Base-by-base conservation (phyloP, 2,797 vertebrate genomes). In the Denticeps clupeoides region DNA sequence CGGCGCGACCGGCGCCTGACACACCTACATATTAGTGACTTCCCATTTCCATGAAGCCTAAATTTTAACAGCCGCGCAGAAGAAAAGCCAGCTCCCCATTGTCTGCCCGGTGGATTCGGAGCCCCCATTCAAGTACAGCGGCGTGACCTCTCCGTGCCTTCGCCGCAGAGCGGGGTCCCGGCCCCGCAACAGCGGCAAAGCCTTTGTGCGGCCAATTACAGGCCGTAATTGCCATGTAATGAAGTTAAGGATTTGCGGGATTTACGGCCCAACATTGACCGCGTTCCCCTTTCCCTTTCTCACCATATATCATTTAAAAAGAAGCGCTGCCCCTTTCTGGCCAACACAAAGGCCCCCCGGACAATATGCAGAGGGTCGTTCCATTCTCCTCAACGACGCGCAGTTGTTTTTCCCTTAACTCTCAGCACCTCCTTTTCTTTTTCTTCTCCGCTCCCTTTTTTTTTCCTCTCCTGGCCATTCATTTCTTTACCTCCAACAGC, bases 191-290 rank as follows among this genome's bases (percentile, higher is more conserved):
- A 25, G 54, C 26, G 47, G 51, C 52, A 32, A 72, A 70, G 72
- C 72, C 71, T 77, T 75, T 67, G 59, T 81, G 77, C 70, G 69
- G 70, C 71, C 81, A 81, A 77, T 82, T 73, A 77, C 59, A 54
- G 78, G 65, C 68, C 70, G 72, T 78, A 82, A 85, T 80, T 74
- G 78, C 80, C 81, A 68, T 76, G 81, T 80, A 81, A 84, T 77
- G 83, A 82, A 82, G 84, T 86, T 82, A 86, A 84, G 82, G 81
- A 87, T 86, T 84, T 75, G 80, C 80, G 80, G 82, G 77, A 83
- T 88, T 87, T 84, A 86, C 76, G 77, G 64, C 80, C 75, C 69
- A 68, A 74, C 75, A 75, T 77, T 79, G 75, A 80, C 53, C 67
- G 60, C 63, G 72, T 70, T 40, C 37, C 63, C 49, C 66, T 64